Evolutionary conservation across 2,888 invertebrate species (phyloP), one percentile per base, ranked within the genome.

Genomic region (Macropis europaea): DNA sequence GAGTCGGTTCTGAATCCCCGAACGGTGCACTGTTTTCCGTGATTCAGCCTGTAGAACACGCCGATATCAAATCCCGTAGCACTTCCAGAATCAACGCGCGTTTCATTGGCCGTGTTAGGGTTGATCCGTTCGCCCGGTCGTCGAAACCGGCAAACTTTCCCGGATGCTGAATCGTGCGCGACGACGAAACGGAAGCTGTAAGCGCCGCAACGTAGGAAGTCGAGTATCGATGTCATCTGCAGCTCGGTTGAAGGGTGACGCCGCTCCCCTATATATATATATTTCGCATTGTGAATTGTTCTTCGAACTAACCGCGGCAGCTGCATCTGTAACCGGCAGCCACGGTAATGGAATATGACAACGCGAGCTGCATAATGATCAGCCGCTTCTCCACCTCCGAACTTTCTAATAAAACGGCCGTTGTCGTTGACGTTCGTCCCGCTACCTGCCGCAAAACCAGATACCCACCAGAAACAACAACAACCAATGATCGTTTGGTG

Each of bases 341-440:
- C 76, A 75, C 78, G 69, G 78, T 88, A 87, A 88, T 88, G 86
- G 88, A 87, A 88, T 86, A 87, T 87, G 87, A 88, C 86, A 87
- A 84, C 84, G 83, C 74, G 79, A 77, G 78, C 82, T 77, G 86
- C 85, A 86, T 87, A 86, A 87, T 87, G 87, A 87, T 87, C 85
- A 85, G 78, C 82, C 79, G 75, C 76, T 81, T 77, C 80, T 66
- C 76, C 56, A 56, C 68, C 75, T 69, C 77, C 68, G 62, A 87
- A 87, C 87, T 87, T 86, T 79, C 78, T 74, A 77, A 82, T 84
- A 84, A 85, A 86, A 87, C 84, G 81, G 78, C 81, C 74, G 83
- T 86, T 86, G 85, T 79, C 77, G 77, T 62, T 84, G 76, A 67
- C 72, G 53, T 64, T 56, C 63, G 69, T 50, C 38, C 59, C 13